Conservation (phyloP, 2,797 vertebrate species). For the Liasis olivaceus region DNA sequence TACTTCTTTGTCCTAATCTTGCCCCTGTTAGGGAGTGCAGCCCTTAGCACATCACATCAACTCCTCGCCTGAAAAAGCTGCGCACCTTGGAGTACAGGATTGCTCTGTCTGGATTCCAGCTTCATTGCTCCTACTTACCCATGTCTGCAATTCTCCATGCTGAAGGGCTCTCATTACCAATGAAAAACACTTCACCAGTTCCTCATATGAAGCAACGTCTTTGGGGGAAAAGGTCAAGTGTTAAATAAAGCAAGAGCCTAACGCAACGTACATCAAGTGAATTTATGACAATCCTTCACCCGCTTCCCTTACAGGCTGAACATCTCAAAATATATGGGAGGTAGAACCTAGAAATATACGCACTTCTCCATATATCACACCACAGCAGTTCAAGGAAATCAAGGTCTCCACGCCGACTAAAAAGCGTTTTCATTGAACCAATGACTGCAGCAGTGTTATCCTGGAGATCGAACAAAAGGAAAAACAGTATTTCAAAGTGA, state of each 20-base stretch:
- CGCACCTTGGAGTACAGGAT: not conserved
- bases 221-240: constrained; percentile 12
- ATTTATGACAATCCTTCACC: not conserved
- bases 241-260: not conserved
- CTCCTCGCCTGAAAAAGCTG: not conserved
- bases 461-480: constrained; percentile 69
- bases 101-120: not conserved
- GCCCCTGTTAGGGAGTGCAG: not conserved
- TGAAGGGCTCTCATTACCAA: constrained; percentile 84
- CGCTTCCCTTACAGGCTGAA: not conserved
- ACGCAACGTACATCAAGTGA: not conserved
- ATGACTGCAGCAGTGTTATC: constrained; percentile 72
- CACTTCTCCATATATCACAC: constrained; percentile 90
- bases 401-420: constrained; percentile 85
- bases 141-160: constrained; percentile 86
- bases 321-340: not conserved
- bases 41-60: not conserved
- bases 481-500: not conserved
- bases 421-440: constrained; percentile 77
- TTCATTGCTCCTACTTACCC: constrained; percentile 79
- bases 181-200: constrained; percentile 85
- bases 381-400: constrained; percentile 95
- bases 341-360: constrained; percentile 46
- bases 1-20: not conserved
- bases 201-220: constrained; percentile 91